Conservation (phyloP, 2,113 vertebrate species). For the Tauraco erythrolophus region DNA sequence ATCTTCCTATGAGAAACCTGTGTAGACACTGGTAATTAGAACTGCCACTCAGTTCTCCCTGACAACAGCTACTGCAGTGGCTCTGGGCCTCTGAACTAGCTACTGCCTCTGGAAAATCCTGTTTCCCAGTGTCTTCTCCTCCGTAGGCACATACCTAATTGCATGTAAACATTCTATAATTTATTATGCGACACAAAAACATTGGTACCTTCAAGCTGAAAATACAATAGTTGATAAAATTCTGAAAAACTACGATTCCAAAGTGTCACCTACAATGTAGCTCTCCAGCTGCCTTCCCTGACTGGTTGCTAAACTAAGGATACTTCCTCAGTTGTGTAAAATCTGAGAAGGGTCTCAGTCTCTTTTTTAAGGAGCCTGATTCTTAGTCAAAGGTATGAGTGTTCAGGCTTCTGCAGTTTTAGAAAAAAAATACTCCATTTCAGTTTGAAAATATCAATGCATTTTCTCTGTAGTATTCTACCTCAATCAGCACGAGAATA, state of each 20-base stretch:
- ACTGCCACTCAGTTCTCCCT: conserved; percentile 76
- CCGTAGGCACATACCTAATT: conserved; percentile 32
- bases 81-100: conserved; percentile 59
- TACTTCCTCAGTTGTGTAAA: not conserved
- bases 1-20: conserved; percentile 67
- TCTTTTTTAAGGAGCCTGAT: not conserved
- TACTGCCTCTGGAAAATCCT: conserved; percentile 63
- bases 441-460: not conserved
- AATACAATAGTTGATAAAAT: not conserved
- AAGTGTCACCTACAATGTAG: conserved; percentile 34
- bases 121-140: conserved; percentile 30
- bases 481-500: not conserved
- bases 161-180: conserved; percentile 56
- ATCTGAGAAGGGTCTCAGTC: not conserved
- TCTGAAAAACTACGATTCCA: not conserved
- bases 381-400: not conserved
- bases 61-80: conserved; percentile 30
- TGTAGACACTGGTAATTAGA: conserved; percentile 79
- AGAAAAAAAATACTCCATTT: not conserved
- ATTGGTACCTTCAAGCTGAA: conserved; percentile 37
- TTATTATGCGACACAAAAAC: not conserved
- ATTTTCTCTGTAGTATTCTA: not conserved
- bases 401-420: not conserved
- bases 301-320: not conserved
- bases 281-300: not conserved